These are phyloP conservation scores for Diploptera punctata DNA, from an alignment of 2,888 invertebrate species.

Conservation along the genomic window DNA sequence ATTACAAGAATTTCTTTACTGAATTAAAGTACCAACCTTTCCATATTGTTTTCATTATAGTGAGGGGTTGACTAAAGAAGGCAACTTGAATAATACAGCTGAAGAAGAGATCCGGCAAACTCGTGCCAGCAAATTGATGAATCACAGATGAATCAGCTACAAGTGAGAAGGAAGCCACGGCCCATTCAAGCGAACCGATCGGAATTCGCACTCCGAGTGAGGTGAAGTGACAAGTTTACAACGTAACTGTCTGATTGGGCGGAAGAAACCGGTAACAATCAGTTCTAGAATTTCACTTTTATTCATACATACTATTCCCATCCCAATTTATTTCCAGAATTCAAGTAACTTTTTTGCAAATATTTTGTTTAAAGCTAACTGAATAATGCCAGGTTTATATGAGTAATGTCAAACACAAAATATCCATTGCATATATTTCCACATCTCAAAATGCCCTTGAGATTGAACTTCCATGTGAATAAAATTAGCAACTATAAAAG, in stretches of 20 bases:
- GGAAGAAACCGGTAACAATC: constrained; percentile 43
- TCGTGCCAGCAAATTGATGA: constrained; percentile 36
- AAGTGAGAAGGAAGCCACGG: constrained; percentile 32
- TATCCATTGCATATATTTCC: too few species aligned
- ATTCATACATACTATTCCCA: constrained; percentile 14
- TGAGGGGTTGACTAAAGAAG: constrained; percentile 33
- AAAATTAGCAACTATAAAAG: too few species aligned
- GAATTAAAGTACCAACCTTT: constrained; percentile 41
- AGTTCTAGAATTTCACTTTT: constrained; percentile 31
- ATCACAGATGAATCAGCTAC: constrained; percentile 37
- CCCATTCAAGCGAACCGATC: constrained; percentile 35
- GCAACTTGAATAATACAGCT: constrained; percentile 28
- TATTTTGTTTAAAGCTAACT: too few species aligned
- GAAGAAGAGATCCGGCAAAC: constrained; percentile 32
- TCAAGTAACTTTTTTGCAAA: too few species aligned
- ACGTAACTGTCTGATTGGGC: constrained; percentile 44
- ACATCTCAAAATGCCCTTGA: too few species aligned
- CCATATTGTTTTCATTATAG: constrained; percentile 29
- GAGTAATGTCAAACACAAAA: too few species aligned
- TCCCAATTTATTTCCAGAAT: too few species aligned
- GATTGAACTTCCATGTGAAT: too few species aligned
- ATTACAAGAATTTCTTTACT: too few species aligned
- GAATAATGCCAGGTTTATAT: too few species aligned
- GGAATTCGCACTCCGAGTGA: constrained; percentile 38
- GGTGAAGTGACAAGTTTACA: constrained; percentile 41